phyloP scores from a whole-genome alignment of 2,888 invertebrate species.

The Gnatocerus cornutus region DNA sequence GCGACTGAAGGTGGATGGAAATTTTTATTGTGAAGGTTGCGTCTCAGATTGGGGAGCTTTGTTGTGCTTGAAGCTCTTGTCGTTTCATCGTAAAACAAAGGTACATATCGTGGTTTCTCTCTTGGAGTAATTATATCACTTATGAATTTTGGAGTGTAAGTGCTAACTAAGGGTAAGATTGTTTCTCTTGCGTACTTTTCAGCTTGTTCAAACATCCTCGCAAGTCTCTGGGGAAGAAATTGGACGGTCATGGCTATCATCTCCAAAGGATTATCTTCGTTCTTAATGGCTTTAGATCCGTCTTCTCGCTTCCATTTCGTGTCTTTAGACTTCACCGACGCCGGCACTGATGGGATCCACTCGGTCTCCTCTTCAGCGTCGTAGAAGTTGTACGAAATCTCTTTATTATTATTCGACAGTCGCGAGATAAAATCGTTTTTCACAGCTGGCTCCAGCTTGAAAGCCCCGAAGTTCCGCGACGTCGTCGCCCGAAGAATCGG shows the following conservation, averaged over 20 bases:
- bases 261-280: conserved; percentile 63
- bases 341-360: conserved; percentile 63
- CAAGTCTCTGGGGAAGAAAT: conserved; percentile 84
- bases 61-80: conserved; percentile 25
- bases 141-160: conserved; percentile 83
- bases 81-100: conserved; percentile 65
- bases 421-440: conserved; percentile 68
- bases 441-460: conserved; percentile 56
- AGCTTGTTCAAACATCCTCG: conserved; percentile 86
- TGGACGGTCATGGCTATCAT: conserved; percentile 79
- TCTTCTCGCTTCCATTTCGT: conserved; percentile 68
- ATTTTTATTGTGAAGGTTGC: conserved; percentile 49
- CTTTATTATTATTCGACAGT: conserved; percentile 64
- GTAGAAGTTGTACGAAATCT: conserved; percentile 63
- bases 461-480: conserved; percentile 50
- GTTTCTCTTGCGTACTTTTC: conserved; percentile 88
- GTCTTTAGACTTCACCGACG: conserved; percentile 56
- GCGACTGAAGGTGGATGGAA: conserved; percentile 50
- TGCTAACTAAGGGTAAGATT: conserved; percentile 83
- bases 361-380: conserved; percentile 67
- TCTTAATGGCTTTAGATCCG: conserved; percentile 58
- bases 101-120: conserved; percentile 65
- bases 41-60: conserved; percentile 30
- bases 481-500: conserved; percentile 74
- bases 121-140: conserved; percentile 67